Evolutionary conservation across 2,113 vertebrate species (phyloP).

Genomic region (Pollimyrus isidori): DNA sequence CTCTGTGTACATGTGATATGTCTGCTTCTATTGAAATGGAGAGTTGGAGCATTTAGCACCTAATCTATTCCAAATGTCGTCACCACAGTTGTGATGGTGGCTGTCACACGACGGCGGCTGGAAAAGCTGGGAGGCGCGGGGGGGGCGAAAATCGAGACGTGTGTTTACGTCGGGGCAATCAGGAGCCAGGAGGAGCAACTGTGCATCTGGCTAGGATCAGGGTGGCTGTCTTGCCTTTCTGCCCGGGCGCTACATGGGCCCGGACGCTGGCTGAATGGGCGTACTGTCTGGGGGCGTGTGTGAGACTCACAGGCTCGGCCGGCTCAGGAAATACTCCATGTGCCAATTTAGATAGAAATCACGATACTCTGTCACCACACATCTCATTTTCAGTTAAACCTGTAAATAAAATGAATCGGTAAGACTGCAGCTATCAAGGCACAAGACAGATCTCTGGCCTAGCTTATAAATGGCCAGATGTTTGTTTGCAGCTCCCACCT

Average conservation of each 20-base stretch:
- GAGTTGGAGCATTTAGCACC: neutral
- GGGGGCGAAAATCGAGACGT: constrained; percentile 8
- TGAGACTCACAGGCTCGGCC: neutral
- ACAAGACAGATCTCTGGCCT: neutral
- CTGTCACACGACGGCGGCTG: neutral
- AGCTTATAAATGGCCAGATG: neutral
- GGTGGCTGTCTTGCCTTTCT: neutral
- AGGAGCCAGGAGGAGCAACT: neutral
- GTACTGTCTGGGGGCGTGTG: neutral
- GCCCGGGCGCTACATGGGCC: neutral
- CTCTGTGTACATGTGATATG: neutral
- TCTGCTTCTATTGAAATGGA: neutral
- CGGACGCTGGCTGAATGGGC: neutral
- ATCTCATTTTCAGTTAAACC: neutral
- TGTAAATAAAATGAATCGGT: neutral
- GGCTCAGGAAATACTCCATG: neutral
- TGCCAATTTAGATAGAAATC: neutral
- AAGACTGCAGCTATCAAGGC: neutral
- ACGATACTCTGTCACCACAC: neutral
- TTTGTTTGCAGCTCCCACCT: neutral
- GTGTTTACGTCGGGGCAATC: constrained; percentile 20
- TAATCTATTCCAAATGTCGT: constrained; percentile 22
- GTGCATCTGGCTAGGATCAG: constrained; percentile 16
- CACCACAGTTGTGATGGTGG: neutral
- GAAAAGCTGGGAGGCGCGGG: neutral